phyloP scores from a whole-genome alignment of 2,888 invertebrate genomes.

The Acheta domesticus region DNA sequence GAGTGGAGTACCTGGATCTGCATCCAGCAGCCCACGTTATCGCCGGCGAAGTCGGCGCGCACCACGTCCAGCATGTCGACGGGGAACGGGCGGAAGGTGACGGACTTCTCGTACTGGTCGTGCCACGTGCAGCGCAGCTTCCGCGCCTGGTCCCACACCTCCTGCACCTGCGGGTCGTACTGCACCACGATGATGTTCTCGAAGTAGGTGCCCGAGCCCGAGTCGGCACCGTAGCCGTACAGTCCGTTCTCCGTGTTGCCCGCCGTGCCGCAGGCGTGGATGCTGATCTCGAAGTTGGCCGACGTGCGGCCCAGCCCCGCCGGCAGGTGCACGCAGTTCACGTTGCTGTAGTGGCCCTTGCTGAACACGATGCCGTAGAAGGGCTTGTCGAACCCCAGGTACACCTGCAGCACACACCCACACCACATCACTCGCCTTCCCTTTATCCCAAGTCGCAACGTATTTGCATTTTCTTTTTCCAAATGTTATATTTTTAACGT shows the following conservation, averaged over 20 bases:
- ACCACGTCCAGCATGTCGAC: constrained; percentile 94
- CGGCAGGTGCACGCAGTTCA: constrained; percentile 86
- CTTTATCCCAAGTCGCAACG: background rate
- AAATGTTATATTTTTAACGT: background rate
- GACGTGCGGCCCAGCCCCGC: constrained; percentile 82
- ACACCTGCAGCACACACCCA: constrained; percentile 56
- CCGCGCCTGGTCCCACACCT: constrained; percentile 93
- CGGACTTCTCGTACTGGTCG: constrained; percentile 91
- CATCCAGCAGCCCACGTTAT: constrained; percentile 97
- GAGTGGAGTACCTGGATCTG: constrained; percentile 66
- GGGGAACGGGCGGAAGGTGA: constrained; percentile 90
- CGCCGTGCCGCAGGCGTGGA: constrained; percentile 87
- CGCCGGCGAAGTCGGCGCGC: constrained; percentile 90
- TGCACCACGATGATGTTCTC: constrained; percentile 92
- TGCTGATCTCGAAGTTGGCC: constrained; percentile 86
- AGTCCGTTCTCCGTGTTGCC: constrained; percentile 88
- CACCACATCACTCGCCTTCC: background rate
- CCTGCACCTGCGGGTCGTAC: constrained; percentile 86
- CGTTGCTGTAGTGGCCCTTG: constrained; percentile 90
- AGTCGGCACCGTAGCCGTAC: constrained; percentile 81
- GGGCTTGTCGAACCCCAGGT: constrained; percentile 89
- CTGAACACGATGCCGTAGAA: constrained; percentile 95
- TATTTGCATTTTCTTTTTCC: background rate
- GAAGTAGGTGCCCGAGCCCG: constrained; percentile 87
- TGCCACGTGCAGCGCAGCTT: constrained; percentile 93